phyloP scores from a whole-genome alignment of 1,140 invertebrate genomes.

The Procambarus virginalis region DNA sequence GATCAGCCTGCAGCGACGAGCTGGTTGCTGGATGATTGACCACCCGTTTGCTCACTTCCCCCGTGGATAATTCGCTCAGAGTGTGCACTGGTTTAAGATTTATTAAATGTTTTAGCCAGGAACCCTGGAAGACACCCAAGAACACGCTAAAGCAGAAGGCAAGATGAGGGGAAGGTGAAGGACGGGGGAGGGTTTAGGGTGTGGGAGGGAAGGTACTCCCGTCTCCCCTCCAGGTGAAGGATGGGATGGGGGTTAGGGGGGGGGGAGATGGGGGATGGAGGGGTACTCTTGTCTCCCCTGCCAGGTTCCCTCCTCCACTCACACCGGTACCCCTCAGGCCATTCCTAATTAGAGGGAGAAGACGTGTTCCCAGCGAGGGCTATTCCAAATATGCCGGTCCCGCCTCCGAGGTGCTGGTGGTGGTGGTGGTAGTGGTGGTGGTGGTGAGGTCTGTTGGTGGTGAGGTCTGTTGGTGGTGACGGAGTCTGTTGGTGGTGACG shows the following conservation, averaged over 20 bases:
- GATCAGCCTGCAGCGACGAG: too few relatives aligned
- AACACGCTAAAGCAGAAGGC: neutral
- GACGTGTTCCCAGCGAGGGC: constrained; percentile 64
- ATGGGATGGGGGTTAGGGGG: too few relatives aligned
- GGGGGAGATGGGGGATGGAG: constrained; percentile 1
- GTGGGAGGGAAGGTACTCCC: constrained; percentile 9
- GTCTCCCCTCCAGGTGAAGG: constrained; percentile 20
- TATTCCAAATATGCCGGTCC: constrained; percentile 65
- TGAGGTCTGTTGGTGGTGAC: constrained; percentile 40
- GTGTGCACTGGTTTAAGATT: neutral
- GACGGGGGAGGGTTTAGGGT: neutral
- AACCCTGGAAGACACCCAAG: neutral
- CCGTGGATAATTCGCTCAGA: neutral
- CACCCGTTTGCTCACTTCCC: neutral
- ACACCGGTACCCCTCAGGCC: constrained; percentile 62
- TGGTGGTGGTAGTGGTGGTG: neutral
- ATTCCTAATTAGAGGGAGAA: constrained; percentile 67
- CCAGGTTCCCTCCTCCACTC: constrained; percentile 54
- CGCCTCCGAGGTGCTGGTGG: neutral
- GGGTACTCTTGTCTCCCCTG: constrained; percentile 25
- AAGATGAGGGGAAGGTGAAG: neutral
- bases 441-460: too few relatives aligned
- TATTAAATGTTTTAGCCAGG: neutral
- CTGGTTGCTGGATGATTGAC: constrained; percentile 21
- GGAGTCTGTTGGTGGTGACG: constrained; percentile 15